These are phyloP conservation scores for Plumapathes pennacea DNA, from an alignment of 92 coral and sea anemone species.

Conservation along the genomic window DNA sequence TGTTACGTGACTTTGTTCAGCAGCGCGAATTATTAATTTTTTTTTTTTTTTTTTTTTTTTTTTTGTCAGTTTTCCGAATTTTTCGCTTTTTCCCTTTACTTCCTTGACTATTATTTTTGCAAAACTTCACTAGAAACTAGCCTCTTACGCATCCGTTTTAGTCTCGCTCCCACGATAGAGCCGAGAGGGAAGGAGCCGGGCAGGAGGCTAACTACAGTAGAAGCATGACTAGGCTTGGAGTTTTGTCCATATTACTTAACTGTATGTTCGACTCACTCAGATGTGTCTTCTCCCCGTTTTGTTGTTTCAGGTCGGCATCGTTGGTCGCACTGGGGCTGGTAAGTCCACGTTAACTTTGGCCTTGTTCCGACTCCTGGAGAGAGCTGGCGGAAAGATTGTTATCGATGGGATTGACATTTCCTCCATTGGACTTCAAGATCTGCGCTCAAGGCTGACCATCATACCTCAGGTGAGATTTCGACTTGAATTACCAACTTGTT, in stretches of 20 bases:
- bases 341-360: conserved; percentile 82
- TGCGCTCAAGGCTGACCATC: conserved; percentile 81
- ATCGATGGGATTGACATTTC: conserved; percentile 81
- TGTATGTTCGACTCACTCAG: no score
- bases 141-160: no score
- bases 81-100: neutral
- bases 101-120: neutral
- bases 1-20: neutral
- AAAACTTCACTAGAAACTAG: no score
- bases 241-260: no score
- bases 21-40: neutral
- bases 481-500: no score
- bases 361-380: conserved; percentile 86
- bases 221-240: no score
- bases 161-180: no score
- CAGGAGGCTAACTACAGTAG: no score
- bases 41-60: neutral
- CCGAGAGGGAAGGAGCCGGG: no score
- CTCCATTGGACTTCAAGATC: conserved; percentile 81
- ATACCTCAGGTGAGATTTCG: conserved; percentile 99
- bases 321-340: conserved; percentile 97
- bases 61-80: neutral
- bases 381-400: conserved; percentile 76
- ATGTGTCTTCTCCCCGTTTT: neutral
- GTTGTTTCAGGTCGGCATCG: conserved; percentile 61